Percentiles rank a stretch among this genome's conserved stretches.
Conservation (phyloP, 2,888 invertebrate species). For the Andrena dorsata region DNA sequence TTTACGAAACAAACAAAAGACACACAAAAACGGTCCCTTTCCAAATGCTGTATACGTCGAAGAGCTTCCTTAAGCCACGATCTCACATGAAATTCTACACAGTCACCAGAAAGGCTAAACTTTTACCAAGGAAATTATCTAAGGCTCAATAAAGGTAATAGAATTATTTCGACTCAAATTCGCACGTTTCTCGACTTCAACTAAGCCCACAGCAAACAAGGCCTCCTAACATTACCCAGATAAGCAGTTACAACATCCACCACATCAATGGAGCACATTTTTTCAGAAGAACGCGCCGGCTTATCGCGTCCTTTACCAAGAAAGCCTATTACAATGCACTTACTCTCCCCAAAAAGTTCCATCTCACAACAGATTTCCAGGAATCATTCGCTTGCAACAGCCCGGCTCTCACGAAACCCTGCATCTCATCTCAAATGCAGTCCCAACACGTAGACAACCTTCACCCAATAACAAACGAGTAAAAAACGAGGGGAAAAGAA, state of each 20-base stretch:
- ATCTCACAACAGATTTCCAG: background rate
- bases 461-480: no score
- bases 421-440: no score
- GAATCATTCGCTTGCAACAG: background rate
- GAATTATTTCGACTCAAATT: constrained; percentile 13
- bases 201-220: constrained; percentile 27
- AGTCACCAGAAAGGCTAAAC: background rate
- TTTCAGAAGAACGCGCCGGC: constrained; percentile 14
- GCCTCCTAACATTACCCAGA: constrained; percentile 43
- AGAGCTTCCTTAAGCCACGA: background rate
- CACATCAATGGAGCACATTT: constrained; percentile 42
- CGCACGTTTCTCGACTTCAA: constrained; percentile 7
- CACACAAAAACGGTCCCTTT: no score
- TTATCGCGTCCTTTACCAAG: constrained; percentile 4
- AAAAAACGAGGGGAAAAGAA: background rate
- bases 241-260: constrained; percentile 42
- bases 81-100: background rate
- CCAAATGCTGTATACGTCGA: no score
- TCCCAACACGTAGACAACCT: no score
- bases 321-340: background rate
- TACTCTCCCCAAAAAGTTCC: background rate
- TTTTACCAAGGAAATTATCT: background rate
- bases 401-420: no score
- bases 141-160: background rate
- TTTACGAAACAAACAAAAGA: no score